Evolutionary conservation across 2,113 vertebrate genomes (phyloP), one percentile per base, ranked within the genome.

Genomic region (Trachemys scripta): DNA sequence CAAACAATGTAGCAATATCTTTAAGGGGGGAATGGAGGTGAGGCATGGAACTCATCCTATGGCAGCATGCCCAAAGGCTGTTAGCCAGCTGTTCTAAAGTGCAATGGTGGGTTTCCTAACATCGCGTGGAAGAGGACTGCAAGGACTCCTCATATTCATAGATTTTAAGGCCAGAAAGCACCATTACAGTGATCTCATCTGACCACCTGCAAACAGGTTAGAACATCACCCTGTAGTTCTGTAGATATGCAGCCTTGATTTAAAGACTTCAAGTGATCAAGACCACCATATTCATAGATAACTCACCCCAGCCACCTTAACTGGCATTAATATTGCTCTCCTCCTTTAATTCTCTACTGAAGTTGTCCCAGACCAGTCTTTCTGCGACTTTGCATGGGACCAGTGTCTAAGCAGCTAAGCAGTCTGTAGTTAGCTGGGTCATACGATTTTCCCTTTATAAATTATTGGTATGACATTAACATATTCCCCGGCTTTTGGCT

Each of bases 1-100:
- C 5, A 6, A 87, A 57, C 20, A 59, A 17, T 0, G 0, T 1
- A 82, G 35, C 56, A 57, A 1, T 57, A 19, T 54, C 16, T 80
- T 90, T 65, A 9, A 65, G 0, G 0, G 9, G 8, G 47, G 13
- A 56, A 20, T 86, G 83, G 53, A 56, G 10, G 31, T 53, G 31
- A 84, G 19, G 20, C 11, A 45, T 56, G 56, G 35, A 69, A 20
- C 35, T 19, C 42, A 25, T 24, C n/a, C 24, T 7, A 9, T 19
- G n/a, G 35, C 20, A 2, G n/a, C n/a, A 5, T 8, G 8, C 8
- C 65, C n/a, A 22, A 38, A 72, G 69, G n/a, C n/a, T 22, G 69
- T 19, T 38, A 20, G 20, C 19, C 19, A 9, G n/a, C 20, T 38
- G n/a, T 42, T 8, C 69, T 38, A 24, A 22, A 8, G 69, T 10